phyloP scores from a whole-genome alignment of 2,797 vertebrate species.

The Lacerta bilineata region DNA sequence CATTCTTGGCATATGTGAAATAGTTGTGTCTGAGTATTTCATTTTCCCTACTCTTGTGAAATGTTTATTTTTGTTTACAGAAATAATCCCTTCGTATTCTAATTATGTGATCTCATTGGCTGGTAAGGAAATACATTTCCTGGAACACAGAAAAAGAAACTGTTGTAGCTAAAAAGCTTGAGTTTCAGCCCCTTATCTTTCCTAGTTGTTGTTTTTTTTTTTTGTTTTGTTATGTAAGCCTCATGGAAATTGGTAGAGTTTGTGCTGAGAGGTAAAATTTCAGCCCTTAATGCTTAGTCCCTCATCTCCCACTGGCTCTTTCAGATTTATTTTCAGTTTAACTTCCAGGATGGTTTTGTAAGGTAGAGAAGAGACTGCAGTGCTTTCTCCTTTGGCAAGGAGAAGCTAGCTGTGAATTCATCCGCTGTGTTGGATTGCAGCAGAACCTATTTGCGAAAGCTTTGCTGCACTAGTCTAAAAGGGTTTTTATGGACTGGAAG shows the following conservation, averaged over 20 bases:
- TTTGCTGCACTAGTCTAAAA: conserved; percentile 13
- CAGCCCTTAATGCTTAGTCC: fast-evolving
- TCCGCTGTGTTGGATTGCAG: conserved; percentile 19
- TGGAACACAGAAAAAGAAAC: not conserved
- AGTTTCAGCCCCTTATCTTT: conserved; percentile 15
- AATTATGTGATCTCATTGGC: not conserved
- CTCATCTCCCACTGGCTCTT: not conserved
- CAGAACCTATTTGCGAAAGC: conserved; percentile 26
- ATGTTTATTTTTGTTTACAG: conserved; percentile 6
- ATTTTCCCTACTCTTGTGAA: not conserved
- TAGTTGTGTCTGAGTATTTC: not conserved
- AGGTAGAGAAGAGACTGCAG: conserved; percentile 10
- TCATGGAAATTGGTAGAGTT: not conserved
- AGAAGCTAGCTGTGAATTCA: conserved; percentile 2
- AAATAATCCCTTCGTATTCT: not conserved
- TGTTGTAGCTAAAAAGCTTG: not conserved
- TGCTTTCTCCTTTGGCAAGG: conserved; percentile 6
- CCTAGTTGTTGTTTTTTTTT: not conserved
- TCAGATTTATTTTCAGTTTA: conserved; percentile 25
- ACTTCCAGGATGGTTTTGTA: conserved; percentile 10
- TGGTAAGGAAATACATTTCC: not conserved
- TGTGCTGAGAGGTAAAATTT: conserved; percentile 9
- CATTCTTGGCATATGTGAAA: not conserved
- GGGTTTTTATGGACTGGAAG: conserved; percentile 12
- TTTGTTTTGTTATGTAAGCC: not conserved